Evolutionary conservation across 2,797 vertebrate species (phyloP), one percentile per base, ranked within the genome.

Genomic region (Artibeus jamaicensis): DNA sequence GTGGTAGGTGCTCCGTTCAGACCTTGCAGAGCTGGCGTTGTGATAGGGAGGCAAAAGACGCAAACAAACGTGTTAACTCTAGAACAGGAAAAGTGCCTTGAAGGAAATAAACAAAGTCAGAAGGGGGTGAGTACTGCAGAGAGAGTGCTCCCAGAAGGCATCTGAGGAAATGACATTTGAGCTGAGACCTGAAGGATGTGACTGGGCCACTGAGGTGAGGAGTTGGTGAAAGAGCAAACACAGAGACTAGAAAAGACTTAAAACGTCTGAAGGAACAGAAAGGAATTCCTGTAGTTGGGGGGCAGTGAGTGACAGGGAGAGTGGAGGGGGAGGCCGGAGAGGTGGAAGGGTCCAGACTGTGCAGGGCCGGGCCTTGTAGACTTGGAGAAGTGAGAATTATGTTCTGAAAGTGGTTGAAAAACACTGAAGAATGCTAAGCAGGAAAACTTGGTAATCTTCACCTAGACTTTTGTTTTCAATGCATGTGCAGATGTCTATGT

Each of bases 161-260:
- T 86, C 81, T 77, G 78, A 83, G 70, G 91, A 76, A 79, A 76
- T 46, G 87, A 82, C 50, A 82, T 91, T 88, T 89, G 95, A 93
- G 70, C 87, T 86, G 71, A 95, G 39, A 39, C 37, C 78, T 83
- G 89, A 85, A 82, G 74, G 57, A 62, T 92, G 39, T 53, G 42
- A 94, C 74, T 55, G 78, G 93, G 34, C 85, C 77, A 39, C 73
- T 62, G 94, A 77, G 78, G 48, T 76, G 86, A 88, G 77, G 81
- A 89, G 76, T 16, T 97, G 93, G 86, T 95, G 84, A 96, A 92
- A 97, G 85, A 91, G 73, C 77, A 91, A 46, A 78, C 67, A 10
- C 46, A 48, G 62, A 91, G 74, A 89, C 9, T 1, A 90, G 53
- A 74, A 90, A 89, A 82, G 44, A 77, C 91, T 57, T 74, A 65